Percentiles rank a stretch among this genome's conserved stretches.
Conservation (phyloP, 2,797 vertebrate species). For the Mionectes olivaceus region DNA sequence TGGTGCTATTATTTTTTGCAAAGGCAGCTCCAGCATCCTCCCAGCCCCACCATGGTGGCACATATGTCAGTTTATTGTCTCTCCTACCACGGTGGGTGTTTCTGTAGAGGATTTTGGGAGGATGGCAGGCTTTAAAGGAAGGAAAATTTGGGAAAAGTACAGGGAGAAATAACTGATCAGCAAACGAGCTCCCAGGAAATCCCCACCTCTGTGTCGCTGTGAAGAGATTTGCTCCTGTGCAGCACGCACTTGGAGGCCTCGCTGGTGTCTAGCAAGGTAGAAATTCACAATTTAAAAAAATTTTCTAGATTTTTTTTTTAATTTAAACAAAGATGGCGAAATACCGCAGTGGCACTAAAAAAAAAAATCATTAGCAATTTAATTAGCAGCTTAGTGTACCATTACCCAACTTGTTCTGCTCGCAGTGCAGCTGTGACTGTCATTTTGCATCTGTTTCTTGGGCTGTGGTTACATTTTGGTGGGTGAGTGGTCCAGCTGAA, state of each 20-base stretch:
- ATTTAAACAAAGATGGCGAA: slow-evolving; percentile 74
- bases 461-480: slow-evolving; percentile 62
- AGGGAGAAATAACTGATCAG: slow-evolving; percentile 43
- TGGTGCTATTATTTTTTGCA: slow-evolving; percentile 71
- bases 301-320: not conserved
- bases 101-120: slow-evolving; percentile 31
- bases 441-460: slow-evolving; percentile 80
- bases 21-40: slow-evolving; percentile 46
- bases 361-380: slow-evolving; percentile 71
- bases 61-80: slow-evolving; percentile 69
- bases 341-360: slow-evolving; percentile 73
- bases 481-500: slow-evolving; percentile 69
- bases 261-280: slow-evolving; percentile 38
- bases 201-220: not conserved
- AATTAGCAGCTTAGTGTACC: slow-evolving; percentile 78
- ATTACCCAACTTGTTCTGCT: slow-evolving; percentile 79
- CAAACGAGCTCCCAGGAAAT: slow-evolving; percentile 25
- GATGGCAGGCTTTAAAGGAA: slow-evolving; percentile 38
- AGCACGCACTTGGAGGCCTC: slow-evolving; percentile 25
- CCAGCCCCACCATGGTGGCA: slow-evolving; percentile 48
- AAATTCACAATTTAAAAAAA: slow-evolving; percentile 41
- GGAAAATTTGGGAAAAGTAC: slow-evolving; percentile 23
- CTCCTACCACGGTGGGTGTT: slow-evolving; percentile 52
- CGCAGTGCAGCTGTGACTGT: slow-evolving; percentile 79
- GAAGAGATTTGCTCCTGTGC: slow-evolving; percentile 6